These are phyloP conservation scores for Ailurus styani DNA, from an alignment of 2,113 vertebrate genomes.

Conservation along the genomic window DNA sequence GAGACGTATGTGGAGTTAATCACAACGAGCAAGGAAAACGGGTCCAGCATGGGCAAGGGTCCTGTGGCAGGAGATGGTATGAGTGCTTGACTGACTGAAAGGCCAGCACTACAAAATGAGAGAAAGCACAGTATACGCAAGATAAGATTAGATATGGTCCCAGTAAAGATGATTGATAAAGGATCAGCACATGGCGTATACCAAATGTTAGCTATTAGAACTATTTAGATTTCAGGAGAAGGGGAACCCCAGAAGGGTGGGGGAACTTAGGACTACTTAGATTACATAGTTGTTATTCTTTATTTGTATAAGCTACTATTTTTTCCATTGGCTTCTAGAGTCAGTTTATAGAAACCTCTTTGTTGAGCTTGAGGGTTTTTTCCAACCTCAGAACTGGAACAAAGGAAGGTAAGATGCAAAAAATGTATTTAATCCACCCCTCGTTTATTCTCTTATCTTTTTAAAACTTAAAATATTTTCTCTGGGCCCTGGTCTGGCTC, in stretches of 20 bases:
- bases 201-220: neutral
- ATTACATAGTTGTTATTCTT: neutral
- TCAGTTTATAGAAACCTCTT: neutral
- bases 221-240: neutral
- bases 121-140: neutral
- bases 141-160: neutral
- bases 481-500: neutral
- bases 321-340: neutral
- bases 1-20: neutral
- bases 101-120: rapidly evolving
- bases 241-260: neutral
- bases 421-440: neutral
- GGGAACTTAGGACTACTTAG: neutral
- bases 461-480: neutral
- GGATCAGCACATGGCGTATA: neutral
- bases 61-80: neutral
- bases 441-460: neutral
- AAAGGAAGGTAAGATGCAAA: neutral
- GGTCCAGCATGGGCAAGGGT: rapidly evolving
- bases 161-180: neutral
- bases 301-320: neutral
- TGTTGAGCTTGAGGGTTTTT: neutral
- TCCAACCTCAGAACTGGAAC: neutral
- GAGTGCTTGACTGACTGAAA: neutral
- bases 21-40: neutral